phyloP scores from a whole-genome alignment of 2,113 vertebrate genomes.

The Charadrius vociferus region DNA sequence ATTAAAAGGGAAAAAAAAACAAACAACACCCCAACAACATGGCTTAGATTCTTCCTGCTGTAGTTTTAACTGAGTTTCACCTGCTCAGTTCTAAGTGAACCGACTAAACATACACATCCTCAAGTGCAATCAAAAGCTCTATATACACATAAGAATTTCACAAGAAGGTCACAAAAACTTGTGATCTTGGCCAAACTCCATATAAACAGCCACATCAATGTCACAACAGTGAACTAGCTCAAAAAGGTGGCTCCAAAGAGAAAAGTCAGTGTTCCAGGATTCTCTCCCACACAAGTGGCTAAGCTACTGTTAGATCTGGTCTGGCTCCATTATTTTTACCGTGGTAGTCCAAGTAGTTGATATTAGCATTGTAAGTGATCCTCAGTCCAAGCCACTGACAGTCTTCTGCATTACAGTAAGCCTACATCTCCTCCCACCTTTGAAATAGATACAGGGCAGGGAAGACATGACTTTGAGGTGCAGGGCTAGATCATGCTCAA shows the following conservation, averaged over 20 bases:
- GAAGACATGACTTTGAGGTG: not conserved
- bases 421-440: not conserved
- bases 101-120: not conserved
- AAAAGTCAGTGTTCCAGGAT: not conserved
- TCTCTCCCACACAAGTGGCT: not conserved
- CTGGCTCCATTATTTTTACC: not conserved
- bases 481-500: not conserved
- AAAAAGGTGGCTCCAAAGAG: not conserved
- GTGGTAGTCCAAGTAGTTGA: not conserved
- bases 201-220: not conserved
- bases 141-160: not conserved
- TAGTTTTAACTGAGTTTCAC: not conserved
- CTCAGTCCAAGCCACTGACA: not conserved
- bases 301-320: not conserved
- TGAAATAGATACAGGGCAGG: not conserved
- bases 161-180: not conserved
- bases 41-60: not conserved
- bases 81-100: not conserved
- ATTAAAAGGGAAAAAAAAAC: not conserved
- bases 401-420: not conserved
- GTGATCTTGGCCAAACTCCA: not conserved
- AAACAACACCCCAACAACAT: not conserved
- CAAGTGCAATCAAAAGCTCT: not conserved
- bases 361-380: not conserved
- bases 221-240: not conserved